Conservation (phyloP, 2,888 invertebrate species). For the Scelioninae gen. 1 region DNA sequence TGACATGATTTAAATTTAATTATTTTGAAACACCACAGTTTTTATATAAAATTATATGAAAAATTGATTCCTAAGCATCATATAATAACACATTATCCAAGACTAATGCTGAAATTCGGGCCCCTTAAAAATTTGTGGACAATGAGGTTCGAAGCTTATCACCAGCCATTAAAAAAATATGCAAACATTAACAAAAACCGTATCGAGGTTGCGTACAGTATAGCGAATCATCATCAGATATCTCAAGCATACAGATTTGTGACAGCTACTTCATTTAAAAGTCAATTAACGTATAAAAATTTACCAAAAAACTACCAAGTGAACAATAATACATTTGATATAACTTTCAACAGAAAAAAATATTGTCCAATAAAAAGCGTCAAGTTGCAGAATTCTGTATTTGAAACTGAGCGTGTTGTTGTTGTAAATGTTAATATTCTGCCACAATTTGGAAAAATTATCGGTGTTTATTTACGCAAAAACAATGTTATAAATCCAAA, state of each 20-base stretch:
- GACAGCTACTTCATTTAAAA: too few relatives aligned
- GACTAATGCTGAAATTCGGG: constrained; percentile 37
- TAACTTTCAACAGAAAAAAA: too few relatives aligned
- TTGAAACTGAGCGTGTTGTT: background rate
- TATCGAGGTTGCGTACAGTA: background rate
- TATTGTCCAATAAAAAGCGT: too few relatives aligned
- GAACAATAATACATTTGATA: too few relatives aligned
- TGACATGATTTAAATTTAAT: background rate
- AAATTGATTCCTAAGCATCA: constrained; percentile 48
- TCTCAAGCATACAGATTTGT: background rate
- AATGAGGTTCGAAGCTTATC: constrained; percentile 34
- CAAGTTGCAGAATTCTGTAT: background rate
- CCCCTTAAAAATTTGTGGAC: constrained; percentile 30
- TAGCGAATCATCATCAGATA: too few relatives aligned
- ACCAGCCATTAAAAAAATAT: constrained; percentile 29
- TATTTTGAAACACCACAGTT: background rate
- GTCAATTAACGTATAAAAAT: too few relatives aligned
- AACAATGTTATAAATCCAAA: background rate
- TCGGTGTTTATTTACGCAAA: background rate
- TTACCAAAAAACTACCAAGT: too few relatives aligned
- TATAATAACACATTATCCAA: constrained; percentile 31
- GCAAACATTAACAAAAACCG: constrained; percentile 24
- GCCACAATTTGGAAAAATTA: constrained; percentile 3
- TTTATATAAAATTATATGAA: constrained; percentile 14
- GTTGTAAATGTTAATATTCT: background rate